A percentile compares a stretch with the other conserved stretches of the same genome.
phyloP scores from a whole-genome alignment of 2,888 invertebrate genomes.

The Argynnis bischoffii region DNA sequence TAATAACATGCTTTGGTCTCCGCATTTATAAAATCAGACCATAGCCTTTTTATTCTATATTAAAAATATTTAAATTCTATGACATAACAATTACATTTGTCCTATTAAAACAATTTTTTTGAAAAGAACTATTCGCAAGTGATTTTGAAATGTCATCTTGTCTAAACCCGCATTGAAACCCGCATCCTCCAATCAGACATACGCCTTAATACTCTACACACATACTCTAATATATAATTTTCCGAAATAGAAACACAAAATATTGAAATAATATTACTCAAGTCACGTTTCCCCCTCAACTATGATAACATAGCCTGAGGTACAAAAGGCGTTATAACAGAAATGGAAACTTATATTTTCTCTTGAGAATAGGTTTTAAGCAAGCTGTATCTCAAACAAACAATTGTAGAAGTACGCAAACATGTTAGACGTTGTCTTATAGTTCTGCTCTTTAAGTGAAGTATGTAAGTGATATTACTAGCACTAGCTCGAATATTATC shows the following conservation, averaged over 20 bases:
- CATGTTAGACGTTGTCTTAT: constrained; percentile 9
- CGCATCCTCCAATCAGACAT: no score
- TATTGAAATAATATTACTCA: constrained; percentile 5
- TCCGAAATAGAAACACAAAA: neutral
- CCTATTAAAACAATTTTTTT: no score
- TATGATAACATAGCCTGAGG: constrained; percentile 13
- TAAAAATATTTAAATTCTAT: no score
- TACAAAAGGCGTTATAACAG: constrained; percentile 19
- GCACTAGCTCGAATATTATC: neutral
- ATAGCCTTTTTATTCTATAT: no score
- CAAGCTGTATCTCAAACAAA: constrained; percentile 15
- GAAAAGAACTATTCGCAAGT: no score
- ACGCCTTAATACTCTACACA: neutral
- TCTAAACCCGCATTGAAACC: no score
- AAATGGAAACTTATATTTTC: constrained; percentile 20
- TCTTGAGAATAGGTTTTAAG: constrained; percentile 16
- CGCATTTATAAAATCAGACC: no score
- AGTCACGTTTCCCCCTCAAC: constrained; percentile 19
- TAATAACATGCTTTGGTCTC: no score
- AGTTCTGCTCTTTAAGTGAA: constrained; percentile 12
- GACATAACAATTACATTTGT: no score
- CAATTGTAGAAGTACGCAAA: neutral
- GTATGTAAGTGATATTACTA: constrained; percentile 9
- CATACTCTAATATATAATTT: constrained; percentile 2
- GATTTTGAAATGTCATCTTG: no score